A percentile compares a stretch with the other conserved stretches of the same genome.
phyloP scores from a whole-genome alignment of 2,888 invertebrate species.

The Amiota communis region DNA sequence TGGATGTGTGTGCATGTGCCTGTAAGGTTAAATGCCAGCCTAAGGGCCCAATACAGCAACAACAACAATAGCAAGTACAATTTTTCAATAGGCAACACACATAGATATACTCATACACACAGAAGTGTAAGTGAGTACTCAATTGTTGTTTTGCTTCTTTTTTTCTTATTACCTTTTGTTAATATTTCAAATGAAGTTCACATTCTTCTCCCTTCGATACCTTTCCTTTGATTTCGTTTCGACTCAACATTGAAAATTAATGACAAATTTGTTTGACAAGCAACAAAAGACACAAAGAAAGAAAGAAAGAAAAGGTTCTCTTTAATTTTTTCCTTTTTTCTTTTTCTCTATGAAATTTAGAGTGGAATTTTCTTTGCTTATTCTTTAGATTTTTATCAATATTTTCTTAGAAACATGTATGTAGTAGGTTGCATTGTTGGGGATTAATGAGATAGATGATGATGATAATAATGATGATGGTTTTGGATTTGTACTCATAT shows the following conservation, averaged over 20 bases:
- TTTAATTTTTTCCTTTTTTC: background rate
- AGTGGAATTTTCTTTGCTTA: too few relatives aligned
- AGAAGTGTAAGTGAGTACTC: background rate
- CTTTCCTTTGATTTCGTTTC: conserved; percentile 1
- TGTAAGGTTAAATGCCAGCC: background rate
- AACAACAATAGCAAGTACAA: too few relatives aligned
- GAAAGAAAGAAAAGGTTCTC: background rate
- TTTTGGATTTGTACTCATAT: too few relatives aligned
- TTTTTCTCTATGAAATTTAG: too few relatives aligned
- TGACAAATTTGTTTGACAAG: conserved; percentile 35
- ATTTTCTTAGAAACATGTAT: conserved; percentile 28
- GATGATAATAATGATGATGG: background rate
- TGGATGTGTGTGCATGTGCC: background rate
- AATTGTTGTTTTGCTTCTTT: conserved; percentile 1
- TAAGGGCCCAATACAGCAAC: too few relatives aligned
- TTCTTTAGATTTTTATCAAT: conserved; percentile 18
- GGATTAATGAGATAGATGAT: conserved; percentile 13
- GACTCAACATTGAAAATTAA: conserved; percentile 29
- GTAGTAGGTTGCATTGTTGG: conserved; percentile 1
- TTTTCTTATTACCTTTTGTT: background rate
- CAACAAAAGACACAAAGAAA: conserved; percentile 17
- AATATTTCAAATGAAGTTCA: too few relatives aligned
- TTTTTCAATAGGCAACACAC: background rate
- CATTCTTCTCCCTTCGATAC: background rate
- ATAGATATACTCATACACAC: background rate